phyloP scores from a whole-genome alignment of 2,888 invertebrate species.

The Hirtodrosophila cameraria region DNA sequence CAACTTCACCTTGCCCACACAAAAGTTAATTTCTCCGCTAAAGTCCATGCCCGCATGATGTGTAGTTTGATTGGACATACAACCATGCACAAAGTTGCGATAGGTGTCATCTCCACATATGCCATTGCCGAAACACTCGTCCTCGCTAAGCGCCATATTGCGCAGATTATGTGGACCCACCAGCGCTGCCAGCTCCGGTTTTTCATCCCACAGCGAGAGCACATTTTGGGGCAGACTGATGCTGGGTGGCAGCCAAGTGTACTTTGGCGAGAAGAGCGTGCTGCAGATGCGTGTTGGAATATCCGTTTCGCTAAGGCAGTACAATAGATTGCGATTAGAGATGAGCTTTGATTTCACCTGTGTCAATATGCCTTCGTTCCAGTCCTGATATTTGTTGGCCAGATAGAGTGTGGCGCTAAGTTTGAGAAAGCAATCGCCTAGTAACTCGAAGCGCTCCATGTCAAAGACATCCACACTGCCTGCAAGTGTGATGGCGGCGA shows the following conservation, averaged over 20 bases:
- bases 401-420: slow-evolving; percentile 89
- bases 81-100: slow-evolving; percentile 41
- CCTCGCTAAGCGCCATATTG: slow-evolving; percentile 83
- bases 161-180: slow-evolving; percentile 85
- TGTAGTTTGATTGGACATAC: slow-evolving; percentile 34
- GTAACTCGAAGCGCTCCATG: slow-evolving; percentile 91
- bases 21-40: slow-evolving; percentile 79
- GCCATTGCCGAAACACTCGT: slow-evolving; percentile 82
- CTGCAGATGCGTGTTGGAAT: slow-evolving; percentile 70
- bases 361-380: slow-evolving; percentile 91
- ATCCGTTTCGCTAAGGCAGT: slow-evolving; percentile 86
- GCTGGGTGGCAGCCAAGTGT: slow-evolving; percentile 93
- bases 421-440: slow-evolving; percentile 94
- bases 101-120: slow-evolving; percentile 28
- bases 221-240: slow-evolving; percentile 87
- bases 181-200: slow-evolving; percentile 45
- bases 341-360: slow-evolving; percentile 87
- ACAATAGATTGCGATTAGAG: slow-evolving; percentile 93
- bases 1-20: slow-evolving; percentile 85
- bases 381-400: slow-evolving; percentile 87
- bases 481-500: slow-evolving; percentile 88
- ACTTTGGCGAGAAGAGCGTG: slow-evolving; percentile 87
- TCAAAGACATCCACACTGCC: slow-evolving; percentile 90
- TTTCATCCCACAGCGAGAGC: slow-evolving; percentile 44
- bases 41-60: slow-evolving; percentile 37